Evolutionary conservation across 2,888 invertebrate species (phyloP), one percentile per base, ranked within the genome.

Genomic region (Cybosia mesomella): DNA sequence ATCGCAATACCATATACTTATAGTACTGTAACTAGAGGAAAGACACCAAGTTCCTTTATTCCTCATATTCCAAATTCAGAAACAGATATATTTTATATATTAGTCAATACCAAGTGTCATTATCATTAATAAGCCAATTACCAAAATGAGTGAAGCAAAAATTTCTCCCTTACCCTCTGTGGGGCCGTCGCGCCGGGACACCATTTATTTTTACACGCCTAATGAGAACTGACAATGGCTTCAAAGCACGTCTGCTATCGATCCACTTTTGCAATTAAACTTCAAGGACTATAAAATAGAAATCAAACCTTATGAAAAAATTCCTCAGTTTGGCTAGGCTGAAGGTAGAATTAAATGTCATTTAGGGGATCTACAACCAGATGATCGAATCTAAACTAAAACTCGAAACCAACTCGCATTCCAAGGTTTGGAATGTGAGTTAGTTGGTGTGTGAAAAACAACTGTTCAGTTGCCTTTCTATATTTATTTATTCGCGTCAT

Each of bases 151-250:
- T 78, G 76, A 83, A 77, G 81, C 77, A 78, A 79, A 79, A 80
- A 82, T 77, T 74, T 76, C 79, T 81, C 77, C 83, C 77, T 70
- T 72, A 66, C 65, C 77, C 70, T 71, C 82, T 81, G 81, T 74
- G 77, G 81, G 75, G 83, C 79, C 76, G 83, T 82, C 86, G 85
- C 85, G 82, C 83, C 81, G 82, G 81, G 85, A 87, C 83, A 86
- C 87, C 91, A 90, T 92, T 92, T 90, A 89, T 91, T 92, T 92
- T 89, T 91, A 88, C 89, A 85, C 87, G 82, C 79, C 84, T 92
- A 92, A 93, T 92, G 90, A 91, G 90, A 88, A 88, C 89, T 90
- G 92, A 92, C 92, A 91, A 81, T 84, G 80, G 81, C 81, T 82
- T 83, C 81, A 79, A 82, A 82, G 80, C 80, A 79, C 79, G 75